These are phyloP conservation scores for Atta cephalotes DNA, from an alignment of 1,140 invertebrate genomes.

Conservation along the genomic window DNA sequence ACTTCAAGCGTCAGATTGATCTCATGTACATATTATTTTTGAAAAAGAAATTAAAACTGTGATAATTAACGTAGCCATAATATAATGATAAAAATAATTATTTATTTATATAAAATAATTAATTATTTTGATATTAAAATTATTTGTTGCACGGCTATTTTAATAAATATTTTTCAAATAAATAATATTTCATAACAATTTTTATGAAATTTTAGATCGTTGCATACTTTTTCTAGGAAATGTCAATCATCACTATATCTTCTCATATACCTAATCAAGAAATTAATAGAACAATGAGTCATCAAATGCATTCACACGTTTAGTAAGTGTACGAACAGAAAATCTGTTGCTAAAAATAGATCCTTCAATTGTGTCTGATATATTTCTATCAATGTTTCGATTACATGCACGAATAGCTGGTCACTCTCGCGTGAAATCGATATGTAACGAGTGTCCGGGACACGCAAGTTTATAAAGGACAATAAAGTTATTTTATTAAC, in stretches of 20 bases:
- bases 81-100: not conserved
- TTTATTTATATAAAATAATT: slow-evolving; percentile 3
- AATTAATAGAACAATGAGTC: not conserved
- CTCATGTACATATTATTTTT: not conserved
- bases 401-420: slow-evolving; percentile 15
- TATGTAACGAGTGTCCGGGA: not conserved
- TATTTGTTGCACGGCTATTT: not conserved
- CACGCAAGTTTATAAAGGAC: not conserved
- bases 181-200: not conserved
- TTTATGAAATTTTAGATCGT: not conserved
- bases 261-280: not conserved
- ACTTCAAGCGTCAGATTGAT: not conserved
- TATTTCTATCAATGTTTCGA: slow-evolving; percentile 6
- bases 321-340: not conserved
- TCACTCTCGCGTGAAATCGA: slow-evolving; percentile 48
- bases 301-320: not conserved
- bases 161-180: not conserved
- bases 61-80: slow-evolving; percentile 2
- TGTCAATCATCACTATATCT: not conserved
- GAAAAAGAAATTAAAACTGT: not conserved
- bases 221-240: slow-evolving; percentile 21
- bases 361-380: slow-evolving; percentile 15
- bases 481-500: not conserved
- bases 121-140: slow-evolving; percentile 12
- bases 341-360: slow-evolving; percentile 30